Base-by-base conservation (phyloP, 2,888 invertebrate genomes). In the Drosophila colorata region DNA sequence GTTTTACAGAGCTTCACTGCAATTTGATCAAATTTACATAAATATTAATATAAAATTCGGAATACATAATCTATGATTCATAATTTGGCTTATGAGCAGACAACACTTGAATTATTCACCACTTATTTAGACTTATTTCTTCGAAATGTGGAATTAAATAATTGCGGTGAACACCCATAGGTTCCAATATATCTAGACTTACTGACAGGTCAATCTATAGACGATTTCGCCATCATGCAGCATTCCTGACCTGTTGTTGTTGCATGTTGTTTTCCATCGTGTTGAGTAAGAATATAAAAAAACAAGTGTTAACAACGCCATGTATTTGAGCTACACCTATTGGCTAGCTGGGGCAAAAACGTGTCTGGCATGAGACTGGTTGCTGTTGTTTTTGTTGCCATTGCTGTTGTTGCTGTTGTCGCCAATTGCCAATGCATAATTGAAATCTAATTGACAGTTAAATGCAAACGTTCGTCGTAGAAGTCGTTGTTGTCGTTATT, bases 371-470 rank as follows among this genome's bases (percentile, higher is more conserved):
- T 73, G 44, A 68, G 61, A 61, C 53, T 43, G 49, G 35, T 4
- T 13, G 20, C 38, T 16, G 38, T 2, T 16, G 33, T 1, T 25
- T 44, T 37, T 41, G 40, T 13, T 49, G 28, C 20, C 40, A 13
- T 13, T 38, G 56, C 68, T 51, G 71, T 1, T 33, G 4, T 4
- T 33, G 33, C 46, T 56, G 35, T 58, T 66, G 64, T 55, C 64
- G 83, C 41, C 78, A 71, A 77, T 72, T 72, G 74, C 61, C 81
- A 87, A 85, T 86, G 85, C 82, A 88, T 88, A 87, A 86, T 86
- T 88, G 89, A 88, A 87, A 87, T 85, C 82, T 88, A 86, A 86
- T 84, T 88, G 85, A 88, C 85, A 88, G 88, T 84, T 85, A 79
- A 84, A 81, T 84, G 81, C 57, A 73, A 76, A 77, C 81, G 80